Evolutionary conservation across 2,888 invertebrate species (phyloP).

Genomic region (Drosophila cracens): DNA sequence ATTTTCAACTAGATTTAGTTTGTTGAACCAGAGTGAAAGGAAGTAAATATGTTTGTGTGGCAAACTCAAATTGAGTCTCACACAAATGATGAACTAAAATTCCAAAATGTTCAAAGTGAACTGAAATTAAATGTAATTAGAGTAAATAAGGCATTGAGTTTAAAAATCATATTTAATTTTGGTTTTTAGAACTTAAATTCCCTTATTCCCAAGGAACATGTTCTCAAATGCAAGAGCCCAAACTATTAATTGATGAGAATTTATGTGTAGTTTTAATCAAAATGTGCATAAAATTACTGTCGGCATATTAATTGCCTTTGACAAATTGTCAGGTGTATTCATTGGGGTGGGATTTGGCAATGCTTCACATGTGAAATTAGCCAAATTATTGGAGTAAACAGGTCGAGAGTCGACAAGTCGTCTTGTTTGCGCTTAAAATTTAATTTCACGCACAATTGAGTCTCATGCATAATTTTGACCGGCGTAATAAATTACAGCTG

Average conservation of each 20-base stretch:
- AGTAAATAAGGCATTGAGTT: neutral
- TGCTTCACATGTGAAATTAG: constrained; percentile 67
- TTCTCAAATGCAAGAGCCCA: neutral
- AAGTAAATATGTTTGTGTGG: neutral
- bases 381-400: constrained; percentile 81
- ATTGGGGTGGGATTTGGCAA: constrained; percentile 36
- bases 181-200: too few relatives aligned
- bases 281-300: constrained; percentile 10
- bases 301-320: constrained; percentile 36
- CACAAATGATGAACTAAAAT: neutral
- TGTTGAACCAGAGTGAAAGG: neutral
- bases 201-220: neutral
- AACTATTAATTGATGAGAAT: neutral
- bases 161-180: neutral
- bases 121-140: neutral
- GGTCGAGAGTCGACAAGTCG: constrained; percentile 35
- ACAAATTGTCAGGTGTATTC: constrained; percentile 40
- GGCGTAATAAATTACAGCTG: constrained; percentile 81
- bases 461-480: constrained; percentile 78
- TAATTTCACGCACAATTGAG: constrained; percentile 82
- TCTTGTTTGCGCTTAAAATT: constrained; percentile 81
- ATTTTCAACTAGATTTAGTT: neutral
- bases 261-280: constrained; percentile 1
- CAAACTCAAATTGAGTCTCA: neutral
- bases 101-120: neutral